Conservation (phyloP, 2,113 vertebrate genomes). For the Seriola quinqueradiata region DNA sequence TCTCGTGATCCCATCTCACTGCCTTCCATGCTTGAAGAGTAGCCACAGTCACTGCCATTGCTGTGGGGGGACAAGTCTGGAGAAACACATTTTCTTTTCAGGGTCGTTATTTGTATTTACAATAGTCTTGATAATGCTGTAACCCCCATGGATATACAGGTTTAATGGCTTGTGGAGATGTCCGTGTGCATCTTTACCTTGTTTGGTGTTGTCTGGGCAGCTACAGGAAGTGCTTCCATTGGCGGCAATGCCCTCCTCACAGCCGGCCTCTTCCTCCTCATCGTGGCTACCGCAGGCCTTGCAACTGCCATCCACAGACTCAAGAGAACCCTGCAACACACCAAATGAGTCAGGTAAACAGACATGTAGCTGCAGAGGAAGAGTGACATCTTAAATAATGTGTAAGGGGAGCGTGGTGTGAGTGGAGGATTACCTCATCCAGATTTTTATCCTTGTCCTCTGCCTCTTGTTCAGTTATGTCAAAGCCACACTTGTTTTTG, state of each 20-base stretch:
- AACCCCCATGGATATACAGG: background rate
- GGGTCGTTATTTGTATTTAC: background rate
- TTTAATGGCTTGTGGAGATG: background rate
- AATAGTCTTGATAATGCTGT: background rate
- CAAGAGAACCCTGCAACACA: conserved; percentile 85
- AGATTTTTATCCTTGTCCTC: conserved; percentile 89
- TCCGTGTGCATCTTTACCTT: conserved; percentile 81
- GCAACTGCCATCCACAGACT: conserved; percentile 88
- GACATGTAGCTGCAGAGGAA: background rate
- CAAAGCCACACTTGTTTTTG: conserved; percentile 96
- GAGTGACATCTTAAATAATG: background rate
- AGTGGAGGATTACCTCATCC: conserved; percentile 86
- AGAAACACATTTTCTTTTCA: background rate
- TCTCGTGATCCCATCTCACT: conserved; percentile 94
- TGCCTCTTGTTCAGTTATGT: conserved; percentile 86
- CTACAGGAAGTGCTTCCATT: conserved; percentile 89
- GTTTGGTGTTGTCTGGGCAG: conserved; percentile 89
- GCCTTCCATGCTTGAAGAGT: conserved; percentile 97
- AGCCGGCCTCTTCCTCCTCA: conserved; percentile 77
- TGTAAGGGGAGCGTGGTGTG: background rate
- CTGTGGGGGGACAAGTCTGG: conserved; percentile 90
- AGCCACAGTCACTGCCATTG: conserved; percentile 95
- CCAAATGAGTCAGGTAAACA: background rate
- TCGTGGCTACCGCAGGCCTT: conserved; percentile 87
- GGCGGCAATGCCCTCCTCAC: conserved; percentile 87